Evolutionary conservation across 1,140 invertebrate genomes (phyloP).

Genomic region (Phymastichus coffea): DNA sequence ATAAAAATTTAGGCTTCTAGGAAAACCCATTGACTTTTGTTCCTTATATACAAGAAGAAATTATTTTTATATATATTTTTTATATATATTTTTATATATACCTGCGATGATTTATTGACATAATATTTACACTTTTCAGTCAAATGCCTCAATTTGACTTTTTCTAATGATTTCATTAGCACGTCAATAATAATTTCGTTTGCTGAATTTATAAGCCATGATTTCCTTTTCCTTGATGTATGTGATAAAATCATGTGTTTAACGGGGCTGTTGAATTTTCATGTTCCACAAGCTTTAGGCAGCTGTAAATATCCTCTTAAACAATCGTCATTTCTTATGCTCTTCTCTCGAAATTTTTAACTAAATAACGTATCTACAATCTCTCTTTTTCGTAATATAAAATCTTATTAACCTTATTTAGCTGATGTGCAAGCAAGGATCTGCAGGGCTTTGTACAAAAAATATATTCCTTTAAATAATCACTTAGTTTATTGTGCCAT

Average conservation of each 20-base stretch:
- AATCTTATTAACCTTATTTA: not conserved
- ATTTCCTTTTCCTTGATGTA: conserved; percentile 16
- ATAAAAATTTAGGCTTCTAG: too few species aligned
- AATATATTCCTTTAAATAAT: not conserved
- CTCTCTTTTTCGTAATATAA: not conserved
- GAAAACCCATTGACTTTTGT: too few species aligned
- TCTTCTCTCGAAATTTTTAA: too few species aligned
- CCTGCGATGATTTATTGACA: not conserved
- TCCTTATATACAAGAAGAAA: too few species aligned
- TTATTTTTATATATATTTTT: too few species aligned
- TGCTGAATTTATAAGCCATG: too few species aligned
- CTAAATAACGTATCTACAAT: too few species aligned
- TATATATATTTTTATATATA: too few species aligned
- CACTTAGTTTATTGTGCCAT: not conserved
- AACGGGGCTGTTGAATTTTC: too few species aligned
- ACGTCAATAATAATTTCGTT: too few species aligned
- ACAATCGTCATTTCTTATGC: too few species aligned
- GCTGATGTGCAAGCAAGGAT: not conserved
- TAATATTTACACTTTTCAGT: not conserved
- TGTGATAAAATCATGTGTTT: conserved; percentile 19
- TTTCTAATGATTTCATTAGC: too few species aligned
- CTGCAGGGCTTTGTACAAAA: not conserved
- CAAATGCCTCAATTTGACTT: conserved; percentile 9
- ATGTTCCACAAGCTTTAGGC: conserved; percentile 3
- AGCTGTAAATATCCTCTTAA: conserved; percentile 7